Evolutionary conservation across 2,888 invertebrate genomes (phyloP).

Genomic region (Melitaea athalia): DNA sequence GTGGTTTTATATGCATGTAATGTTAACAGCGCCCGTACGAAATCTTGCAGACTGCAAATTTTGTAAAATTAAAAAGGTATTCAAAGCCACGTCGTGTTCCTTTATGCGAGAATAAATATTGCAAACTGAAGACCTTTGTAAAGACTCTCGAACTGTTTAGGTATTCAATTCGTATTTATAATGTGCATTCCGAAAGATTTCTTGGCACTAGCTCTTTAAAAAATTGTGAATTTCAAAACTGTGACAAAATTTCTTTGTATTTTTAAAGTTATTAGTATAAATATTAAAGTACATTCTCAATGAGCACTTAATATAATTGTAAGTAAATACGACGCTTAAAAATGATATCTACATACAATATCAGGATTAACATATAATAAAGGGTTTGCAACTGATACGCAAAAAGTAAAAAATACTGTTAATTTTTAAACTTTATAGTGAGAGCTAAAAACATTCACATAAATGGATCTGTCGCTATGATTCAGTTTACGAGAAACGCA

Average conservation of each 20-base stretch:
- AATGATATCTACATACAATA: no score
- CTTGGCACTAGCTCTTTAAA: constrained; percentile 18
- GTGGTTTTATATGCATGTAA: constrained; percentile 6
- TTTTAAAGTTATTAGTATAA: background rate
- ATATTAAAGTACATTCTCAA: background rate
- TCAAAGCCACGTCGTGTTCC: constrained; percentile 20
- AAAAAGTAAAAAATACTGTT: no score
- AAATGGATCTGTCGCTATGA: constrained; percentile 3
- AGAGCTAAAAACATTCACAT: background rate
- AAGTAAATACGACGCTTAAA: background rate
- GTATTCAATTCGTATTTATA: constrained; percentile 24
- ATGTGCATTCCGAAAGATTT: constrained; percentile 24
- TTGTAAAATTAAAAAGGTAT: constrained; percentile 28
- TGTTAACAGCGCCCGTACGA: background rate
- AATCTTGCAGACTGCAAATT: constrained; percentile 16
- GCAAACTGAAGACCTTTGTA: constrained; percentile 28
- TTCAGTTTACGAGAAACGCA: constrained; percentile 4
- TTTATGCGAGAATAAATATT: constrained; percentile 30
- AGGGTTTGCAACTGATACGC: no score
- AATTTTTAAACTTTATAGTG: background rate
- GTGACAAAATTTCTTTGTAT: background rate
- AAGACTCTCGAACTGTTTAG: constrained; percentile 27
- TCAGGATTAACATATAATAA: no score
- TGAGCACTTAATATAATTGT: background rate
- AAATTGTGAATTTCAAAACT: background rate